These are phyloP conservation scores for Oophaga pumilio DNA, from an alignment of 2,113 vertebrate genomes.

Conservation along the genomic window DNA sequence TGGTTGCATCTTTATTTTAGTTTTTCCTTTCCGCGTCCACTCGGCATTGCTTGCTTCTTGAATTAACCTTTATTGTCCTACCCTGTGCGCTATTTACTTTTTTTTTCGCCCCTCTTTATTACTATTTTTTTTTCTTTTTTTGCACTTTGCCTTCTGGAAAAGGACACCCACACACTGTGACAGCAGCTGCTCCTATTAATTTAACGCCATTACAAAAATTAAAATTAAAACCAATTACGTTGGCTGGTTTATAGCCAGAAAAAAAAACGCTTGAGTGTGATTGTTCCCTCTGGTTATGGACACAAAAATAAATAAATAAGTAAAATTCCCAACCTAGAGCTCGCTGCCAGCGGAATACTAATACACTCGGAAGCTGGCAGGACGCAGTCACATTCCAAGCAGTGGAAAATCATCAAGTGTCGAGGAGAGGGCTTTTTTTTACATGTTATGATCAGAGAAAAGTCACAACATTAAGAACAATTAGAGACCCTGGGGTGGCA, in stretches of 20 bases:
- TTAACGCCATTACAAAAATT: conserved; percentile 85
- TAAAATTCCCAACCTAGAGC: conserved; percentile 67
- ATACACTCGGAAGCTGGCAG: conserved; percentile 70
- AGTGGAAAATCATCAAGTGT: conserved; percentile 63
- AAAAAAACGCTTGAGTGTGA: conserved; percentile 76
- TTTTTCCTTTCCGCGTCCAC: conserved; percentile 64
- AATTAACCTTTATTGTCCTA: conserved; percentile 80
- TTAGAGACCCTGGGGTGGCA: background rate
- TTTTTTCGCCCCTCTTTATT: conserved; percentile 28
- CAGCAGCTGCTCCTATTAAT: conserved; percentile 82
- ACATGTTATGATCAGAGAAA: background rate
- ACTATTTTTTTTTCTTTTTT: conserved; percentile 63
- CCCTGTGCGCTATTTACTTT: conserved; percentile 74
- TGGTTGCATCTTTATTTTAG: conserved; percentile 59
- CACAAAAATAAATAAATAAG: conserved; percentile 69
- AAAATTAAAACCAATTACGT: conserved; percentile 85
- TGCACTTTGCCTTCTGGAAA: conserved; percentile 74
- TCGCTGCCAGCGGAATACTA: conserved; percentile 82
- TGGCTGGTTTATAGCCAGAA: conserved; percentile 74
- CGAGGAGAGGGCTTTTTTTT: conserved; percentile 59
- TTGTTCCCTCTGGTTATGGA: conserved; percentile 84
- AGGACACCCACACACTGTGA: conserved; percentile 79
- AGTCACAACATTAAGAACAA: background rate
- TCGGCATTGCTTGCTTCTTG: conserved; percentile 73
- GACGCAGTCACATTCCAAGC: conserved; percentile 64